Conservation (phyloP, 2,888 invertebrate genomes). For the Apodemia mormo region DNA sequence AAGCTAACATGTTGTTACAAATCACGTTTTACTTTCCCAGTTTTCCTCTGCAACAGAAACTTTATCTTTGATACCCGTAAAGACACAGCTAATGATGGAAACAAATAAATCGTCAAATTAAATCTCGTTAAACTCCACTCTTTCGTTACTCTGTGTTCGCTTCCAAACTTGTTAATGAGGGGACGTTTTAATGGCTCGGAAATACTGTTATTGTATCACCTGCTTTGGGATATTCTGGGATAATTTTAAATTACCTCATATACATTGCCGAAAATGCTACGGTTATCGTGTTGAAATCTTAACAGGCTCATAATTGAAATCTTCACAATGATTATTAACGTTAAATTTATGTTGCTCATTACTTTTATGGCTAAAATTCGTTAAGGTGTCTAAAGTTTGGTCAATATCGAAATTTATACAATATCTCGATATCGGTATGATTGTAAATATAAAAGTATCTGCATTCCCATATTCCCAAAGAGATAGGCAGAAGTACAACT, state of each 20-base stretch:
- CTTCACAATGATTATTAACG: constrained; percentile 4
- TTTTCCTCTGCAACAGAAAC: background rate
- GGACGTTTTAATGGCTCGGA: constrained; percentile 29
- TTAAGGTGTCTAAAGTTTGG: background rate
- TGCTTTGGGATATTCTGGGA: constrained; percentile 24
- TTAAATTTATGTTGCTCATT: constrained; percentile 6
- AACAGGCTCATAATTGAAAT: constrained; percentile 8
- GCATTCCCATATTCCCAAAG: too few species aligned
- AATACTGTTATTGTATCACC: constrained; percentile 49
- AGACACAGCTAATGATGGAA: constrained; percentile 40
- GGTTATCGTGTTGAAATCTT: constrained; percentile 13
- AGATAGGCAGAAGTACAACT: too few species aligned
- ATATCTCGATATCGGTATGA: background rate
- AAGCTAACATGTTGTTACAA: too few species aligned
- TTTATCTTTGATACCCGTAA: constrained; percentile 18
- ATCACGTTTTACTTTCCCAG: background rate
- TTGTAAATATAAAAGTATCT: too few species aligned
- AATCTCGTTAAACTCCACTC: constrained; percentile 51
- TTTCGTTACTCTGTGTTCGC: constrained; percentile 3
- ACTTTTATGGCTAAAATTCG: background rate
- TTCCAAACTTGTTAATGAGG: constrained; percentile 17
- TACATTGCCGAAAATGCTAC: constrained; percentile 13
- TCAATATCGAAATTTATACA: background rate
- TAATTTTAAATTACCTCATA: constrained; percentile 22
- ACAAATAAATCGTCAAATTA: constrained; percentile 72